Conservation (phyloP, 1,140 invertebrate species). For the Drosophila bocqueti region DNA sequence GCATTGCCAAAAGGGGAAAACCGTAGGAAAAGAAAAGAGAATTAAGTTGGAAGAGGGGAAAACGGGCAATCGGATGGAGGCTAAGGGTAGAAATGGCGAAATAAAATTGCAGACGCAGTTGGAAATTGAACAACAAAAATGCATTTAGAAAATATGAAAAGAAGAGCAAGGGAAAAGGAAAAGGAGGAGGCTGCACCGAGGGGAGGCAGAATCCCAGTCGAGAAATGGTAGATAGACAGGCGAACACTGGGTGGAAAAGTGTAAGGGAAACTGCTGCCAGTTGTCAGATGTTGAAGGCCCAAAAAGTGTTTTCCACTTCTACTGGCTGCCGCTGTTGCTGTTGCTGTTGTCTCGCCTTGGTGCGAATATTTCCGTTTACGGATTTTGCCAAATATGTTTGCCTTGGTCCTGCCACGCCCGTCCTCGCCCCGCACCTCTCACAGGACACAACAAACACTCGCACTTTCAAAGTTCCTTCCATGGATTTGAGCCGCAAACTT, state of each 20-base stretch:
- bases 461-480: constrained; percentile 72
- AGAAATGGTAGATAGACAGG: constrained; percentile 51
- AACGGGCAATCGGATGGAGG: neutral
- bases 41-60: constrained; percentile 18
- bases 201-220: constrained; percentile 20
- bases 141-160: constrained; percentile 79
- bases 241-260: constrained; percentile 59
- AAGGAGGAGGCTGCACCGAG: neutral
- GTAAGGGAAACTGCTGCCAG: constrained; percentile 23
- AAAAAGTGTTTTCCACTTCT: constrained; percentile 54
- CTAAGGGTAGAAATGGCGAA: constrained; percentile 37
- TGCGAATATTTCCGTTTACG: constrained; percentile 82
- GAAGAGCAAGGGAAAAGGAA: constrained; percentile 21
- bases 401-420: constrained; percentile 49
- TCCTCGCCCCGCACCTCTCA: neutral
- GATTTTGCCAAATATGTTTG: constrained; percentile 81
- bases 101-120: constrained; percentile 82
- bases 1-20: constrained; percentile 43
- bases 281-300: constrained; percentile 71
- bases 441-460: constrained; percentile 71
- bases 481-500: constrained; percentile 58
- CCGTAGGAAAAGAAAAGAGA: constrained; percentile 30
- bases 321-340: constrained; percentile 25
- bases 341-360: constrained; percentile 72
- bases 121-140: constrained; percentile 82